phyloP scores from a whole-genome alignment of 2,797 vertebrate genomes.

The Kryptolebias ocellatus region DNA sequence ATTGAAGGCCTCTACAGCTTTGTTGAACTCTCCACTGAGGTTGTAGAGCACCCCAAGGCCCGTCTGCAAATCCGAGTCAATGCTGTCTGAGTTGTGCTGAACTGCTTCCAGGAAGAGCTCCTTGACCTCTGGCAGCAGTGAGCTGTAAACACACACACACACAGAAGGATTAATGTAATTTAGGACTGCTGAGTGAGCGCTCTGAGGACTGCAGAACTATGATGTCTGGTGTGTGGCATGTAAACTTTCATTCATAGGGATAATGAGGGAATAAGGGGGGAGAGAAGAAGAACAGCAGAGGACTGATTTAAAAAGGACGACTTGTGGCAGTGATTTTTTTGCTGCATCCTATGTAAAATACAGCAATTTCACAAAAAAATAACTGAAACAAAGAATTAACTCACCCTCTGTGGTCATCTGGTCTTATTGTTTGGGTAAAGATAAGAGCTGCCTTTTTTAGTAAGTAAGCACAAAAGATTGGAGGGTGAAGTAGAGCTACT shows the following conservation, averaged over 20 bases:
- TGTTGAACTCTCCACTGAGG: conserved; percentile 94
- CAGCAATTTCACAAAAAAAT: background rate
- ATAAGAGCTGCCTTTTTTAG: conserved; percentile 8
- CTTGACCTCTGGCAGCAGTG: conserved; percentile 90
- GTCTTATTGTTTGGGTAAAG: conserved; percentile 2
- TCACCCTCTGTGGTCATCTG: conserved; percentile 14
- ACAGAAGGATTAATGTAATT: conserved; percentile 49
- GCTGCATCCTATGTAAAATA: too few species aligned
- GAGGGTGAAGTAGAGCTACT: background rate
- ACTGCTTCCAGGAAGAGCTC: conserved; percentile 94
- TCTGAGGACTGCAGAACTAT: conserved; percentile 29
- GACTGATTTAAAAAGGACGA: background rate
- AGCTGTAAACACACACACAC: conserved; percentile 72
- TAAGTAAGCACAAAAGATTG: background rate
- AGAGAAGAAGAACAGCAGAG: background rate
- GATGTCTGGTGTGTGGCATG: conserved; percentile 35
- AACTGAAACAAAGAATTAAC: conserved; percentile 1
- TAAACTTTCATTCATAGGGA: conserved; percentile 16
- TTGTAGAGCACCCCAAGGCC: conserved; percentile 97
- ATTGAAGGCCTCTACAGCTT: conserved; percentile 97
- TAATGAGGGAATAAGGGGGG: background rate
- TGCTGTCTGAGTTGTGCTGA: conserved; percentile 89
- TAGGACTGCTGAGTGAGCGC: conserved; percentile 45
- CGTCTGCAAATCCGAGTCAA: conserved; percentile 96
- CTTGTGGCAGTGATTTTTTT: background rate